phyloP scores from a whole-genome alignment of 2,888 invertebrate genomes.

The Pseudococcus viburni region DNA sequence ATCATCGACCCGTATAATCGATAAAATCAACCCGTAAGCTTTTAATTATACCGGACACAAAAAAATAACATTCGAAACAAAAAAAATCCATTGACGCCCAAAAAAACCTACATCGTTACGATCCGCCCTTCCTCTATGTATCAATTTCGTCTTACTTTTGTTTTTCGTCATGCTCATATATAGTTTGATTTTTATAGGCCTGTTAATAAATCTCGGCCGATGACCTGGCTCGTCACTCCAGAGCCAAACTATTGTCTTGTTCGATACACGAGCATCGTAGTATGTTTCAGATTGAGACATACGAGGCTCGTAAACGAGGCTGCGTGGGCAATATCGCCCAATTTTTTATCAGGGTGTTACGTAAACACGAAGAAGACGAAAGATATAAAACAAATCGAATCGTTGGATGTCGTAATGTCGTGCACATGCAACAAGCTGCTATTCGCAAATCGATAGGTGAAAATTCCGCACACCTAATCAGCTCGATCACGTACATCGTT shows the following conservation, averaged over 20 bases:
- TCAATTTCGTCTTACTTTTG: conserved; percentile 21
- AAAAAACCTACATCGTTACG: not conserved
- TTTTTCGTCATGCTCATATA: not conserved
- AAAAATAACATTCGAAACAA: not conserved
- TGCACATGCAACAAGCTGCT: not conserved
- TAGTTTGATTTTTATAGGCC: conserved; percentile 10
- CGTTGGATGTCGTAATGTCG: not conserved
- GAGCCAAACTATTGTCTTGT: not conserved
- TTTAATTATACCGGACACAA: conserved; percentile 36
- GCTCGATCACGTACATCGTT: not conserved
- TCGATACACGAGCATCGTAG: not conserved
- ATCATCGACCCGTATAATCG: conserved; percentile 1
- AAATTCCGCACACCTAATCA: not conserved
- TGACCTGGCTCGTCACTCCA: not conserved
- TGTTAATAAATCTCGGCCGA: conserved; percentile 27
- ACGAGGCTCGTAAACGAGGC: conserved; percentile 10
- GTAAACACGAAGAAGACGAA: not conserved
- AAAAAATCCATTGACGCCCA: conserved; percentile 16
- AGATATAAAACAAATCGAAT: not conserved
- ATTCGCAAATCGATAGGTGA: conserved; percentile 15
- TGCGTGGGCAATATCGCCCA: conserved; percentile 26
- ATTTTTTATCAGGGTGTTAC: not conserved
- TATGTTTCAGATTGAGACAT: not conserved
- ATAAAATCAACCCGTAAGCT: conserved; percentile 41
- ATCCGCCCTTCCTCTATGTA: conserved; percentile 28